Evolutionary conservation across 2,888 invertebrate species (phyloP).

Genomic region (Cantharis rufa): DNA sequence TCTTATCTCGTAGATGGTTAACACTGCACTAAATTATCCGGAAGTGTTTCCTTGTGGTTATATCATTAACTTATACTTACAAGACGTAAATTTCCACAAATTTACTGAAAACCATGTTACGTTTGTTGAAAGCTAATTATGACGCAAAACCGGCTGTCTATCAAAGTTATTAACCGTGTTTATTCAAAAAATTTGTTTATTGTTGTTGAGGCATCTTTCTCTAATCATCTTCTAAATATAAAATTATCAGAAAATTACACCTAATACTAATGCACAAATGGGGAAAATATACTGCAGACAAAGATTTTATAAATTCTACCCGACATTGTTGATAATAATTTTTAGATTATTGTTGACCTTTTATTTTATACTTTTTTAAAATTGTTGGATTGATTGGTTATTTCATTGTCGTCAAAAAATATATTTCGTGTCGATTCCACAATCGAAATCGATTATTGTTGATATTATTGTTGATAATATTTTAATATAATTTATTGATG

Average conservation of each 20-base stretch:
- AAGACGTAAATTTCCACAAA: neutral
- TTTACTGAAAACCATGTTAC: neutral
- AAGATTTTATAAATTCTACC: no score
- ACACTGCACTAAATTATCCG: neutral
- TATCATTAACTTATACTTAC: slow-evolving; percentile 3
- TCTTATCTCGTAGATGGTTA: neutral
- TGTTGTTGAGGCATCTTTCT: neutral
- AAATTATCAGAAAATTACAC: neutral
- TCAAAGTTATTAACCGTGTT: neutral
- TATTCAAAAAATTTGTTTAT: neutral
- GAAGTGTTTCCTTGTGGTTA: slow-evolving; percentile 23
- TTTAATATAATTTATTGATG: no score
- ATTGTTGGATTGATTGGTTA: no score
- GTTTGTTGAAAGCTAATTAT: neutral
- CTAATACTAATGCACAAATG: no score
- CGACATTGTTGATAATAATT: no score
- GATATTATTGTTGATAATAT: no score
- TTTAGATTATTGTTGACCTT: no score
- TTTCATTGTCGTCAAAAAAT: no score
- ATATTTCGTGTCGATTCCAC: no score
- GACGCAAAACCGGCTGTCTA: neutral
- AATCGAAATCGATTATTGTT: no score
- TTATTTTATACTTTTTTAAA: no score
- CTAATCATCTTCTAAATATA: neutral
- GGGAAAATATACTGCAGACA: no score